phyloP scores from a whole-genome alignment of 2,888 invertebrate genomes.

The Pollenia angustigena region DNA sequence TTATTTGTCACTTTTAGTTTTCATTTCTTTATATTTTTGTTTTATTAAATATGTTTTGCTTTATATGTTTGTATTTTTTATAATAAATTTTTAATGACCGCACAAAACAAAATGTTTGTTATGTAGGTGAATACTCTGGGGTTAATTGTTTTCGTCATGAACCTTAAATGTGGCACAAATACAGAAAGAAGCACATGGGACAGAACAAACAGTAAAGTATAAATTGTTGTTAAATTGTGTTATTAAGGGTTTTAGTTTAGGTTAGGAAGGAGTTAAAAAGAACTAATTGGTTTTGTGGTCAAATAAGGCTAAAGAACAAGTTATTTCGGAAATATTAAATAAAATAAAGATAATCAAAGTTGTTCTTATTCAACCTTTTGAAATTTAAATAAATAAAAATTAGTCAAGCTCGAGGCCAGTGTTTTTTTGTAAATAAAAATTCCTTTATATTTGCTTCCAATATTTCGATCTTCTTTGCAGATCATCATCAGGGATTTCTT shows the following conservation, averaged over 20 bases:
- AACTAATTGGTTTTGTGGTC: background rate
- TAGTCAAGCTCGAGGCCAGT: too few relatives aligned
- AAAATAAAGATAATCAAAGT: background rate
- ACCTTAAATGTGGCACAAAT: constrained; percentile 9
- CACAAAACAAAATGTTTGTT: background rate
- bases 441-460: too few relatives aligned
- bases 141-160: constrained; percentile 22
- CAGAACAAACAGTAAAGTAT: constrained; percentile 1
- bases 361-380: too few relatives aligned
- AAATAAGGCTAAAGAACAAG: background rate
- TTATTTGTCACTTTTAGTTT: constrained; percentile 12
- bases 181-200: background rate
- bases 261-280: background rate
- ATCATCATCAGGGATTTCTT: too few relatives aligned
- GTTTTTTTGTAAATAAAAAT: too few relatives aligned
- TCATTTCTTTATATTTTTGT: background rate
- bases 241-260: background rate
- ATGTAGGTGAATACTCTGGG: constrained; percentile 20
- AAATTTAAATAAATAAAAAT: too few relatives aligned
- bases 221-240: constrained; percentile 4
- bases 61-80: background rate
- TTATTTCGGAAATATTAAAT: background rate
- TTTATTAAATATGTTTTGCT: background rate
- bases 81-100: constrained; percentile 28
- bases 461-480: too few relatives aligned